phyloP scores from a whole-genome alignment of 2,797 vertebrate genomes.

The Mus caroli region DNA sequence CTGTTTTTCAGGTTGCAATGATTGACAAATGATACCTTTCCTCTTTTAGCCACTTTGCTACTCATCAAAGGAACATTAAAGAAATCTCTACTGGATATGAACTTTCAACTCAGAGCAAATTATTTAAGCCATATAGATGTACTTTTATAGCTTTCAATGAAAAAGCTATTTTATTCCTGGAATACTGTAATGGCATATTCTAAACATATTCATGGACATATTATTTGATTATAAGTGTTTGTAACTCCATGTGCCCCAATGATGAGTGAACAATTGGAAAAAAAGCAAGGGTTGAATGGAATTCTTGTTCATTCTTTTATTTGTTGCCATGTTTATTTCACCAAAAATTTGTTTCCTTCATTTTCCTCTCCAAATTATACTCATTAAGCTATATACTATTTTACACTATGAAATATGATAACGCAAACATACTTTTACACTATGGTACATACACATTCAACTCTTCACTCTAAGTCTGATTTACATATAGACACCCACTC shows the following conservation, averaged over 20 bases:
- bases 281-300: neutral
- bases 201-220: neutral
- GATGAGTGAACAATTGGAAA: neutral
- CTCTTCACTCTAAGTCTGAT: neutral
- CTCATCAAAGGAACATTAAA: neutral
- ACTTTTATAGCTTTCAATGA: neutral
- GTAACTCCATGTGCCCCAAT: neutral
- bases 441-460: neutral
- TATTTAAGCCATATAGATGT: neutral
- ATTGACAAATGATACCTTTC: neutral
- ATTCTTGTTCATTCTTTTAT: neutral
- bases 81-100: neutral
- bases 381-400: neutral
- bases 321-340: neutral
- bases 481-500: neutral
- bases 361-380: neutral
- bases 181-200: no score
- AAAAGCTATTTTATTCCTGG: neutral
- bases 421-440: neutral
- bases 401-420: neutral
- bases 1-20: neutral
- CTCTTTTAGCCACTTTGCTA: neutral
- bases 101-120: neutral
- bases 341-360: neutral
- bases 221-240: neutral